phyloP scores from a whole-genome alignment of 2,888 invertebrate species.

The Philereme transversata region DNA sequence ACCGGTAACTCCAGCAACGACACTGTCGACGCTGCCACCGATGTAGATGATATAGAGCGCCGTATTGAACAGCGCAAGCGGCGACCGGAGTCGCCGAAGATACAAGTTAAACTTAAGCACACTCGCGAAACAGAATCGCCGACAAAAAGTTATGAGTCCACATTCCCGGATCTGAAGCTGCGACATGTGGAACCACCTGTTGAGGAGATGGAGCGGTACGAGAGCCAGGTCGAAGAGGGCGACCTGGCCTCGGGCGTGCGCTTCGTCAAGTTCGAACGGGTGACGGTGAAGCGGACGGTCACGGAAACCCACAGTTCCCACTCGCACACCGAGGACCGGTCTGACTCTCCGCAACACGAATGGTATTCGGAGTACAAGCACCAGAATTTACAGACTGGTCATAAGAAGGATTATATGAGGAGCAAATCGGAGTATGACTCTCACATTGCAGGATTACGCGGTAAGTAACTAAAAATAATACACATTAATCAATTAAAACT shows the following conservation, averaged over 20 bases:
- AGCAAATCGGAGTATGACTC: slow-evolving; percentile 94
- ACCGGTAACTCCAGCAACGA: slow-evolving; percentile 78
- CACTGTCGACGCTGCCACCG: slow-evolving; percentile 71
- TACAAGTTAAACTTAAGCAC: slow-evolving; percentile 85
- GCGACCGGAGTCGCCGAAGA: slow-evolving; percentile 81
- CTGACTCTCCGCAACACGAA: slow-evolving; percentile 75
- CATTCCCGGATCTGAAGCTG: slow-evolving; percentile 74
- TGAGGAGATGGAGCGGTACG: slow-evolving; percentile 59
- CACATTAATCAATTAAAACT: slow-evolving; percentile 6
- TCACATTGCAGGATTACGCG: slow-evolving; percentile 93
- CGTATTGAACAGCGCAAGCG: slow-evolving; percentile 83
- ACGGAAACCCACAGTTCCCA: slow-evolving; percentile 60
- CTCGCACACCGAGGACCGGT: slow-evolving; percentile 63
- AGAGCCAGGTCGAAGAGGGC: slow-evolving; percentile 85
- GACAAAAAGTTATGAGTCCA: slow-evolving; percentile 66
- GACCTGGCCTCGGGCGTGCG: slow-evolving; percentile 85
- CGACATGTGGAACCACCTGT: slow-evolving; percentile 70
- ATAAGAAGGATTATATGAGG: slow-evolving; percentile 88
- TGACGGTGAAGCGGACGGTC: slow-evolving; percentile 87
- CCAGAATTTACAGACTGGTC: slow-evolving; percentile 85
- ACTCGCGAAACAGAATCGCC: slow-evolving; percentile 80
- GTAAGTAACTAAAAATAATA: slow-evolving; percentile 73
- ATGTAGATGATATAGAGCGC: slow-evolving; percentile 85
- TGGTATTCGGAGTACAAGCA: slow-evolving; percentile 79
- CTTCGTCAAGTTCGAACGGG: slow-evolving; percentile 89